Percentiles rank a stretch among this genome's conserved stretches.
Conservation (phyloP, 2,888 invertebrate genomes). For the Lasioglossum lativentre region DNA sequence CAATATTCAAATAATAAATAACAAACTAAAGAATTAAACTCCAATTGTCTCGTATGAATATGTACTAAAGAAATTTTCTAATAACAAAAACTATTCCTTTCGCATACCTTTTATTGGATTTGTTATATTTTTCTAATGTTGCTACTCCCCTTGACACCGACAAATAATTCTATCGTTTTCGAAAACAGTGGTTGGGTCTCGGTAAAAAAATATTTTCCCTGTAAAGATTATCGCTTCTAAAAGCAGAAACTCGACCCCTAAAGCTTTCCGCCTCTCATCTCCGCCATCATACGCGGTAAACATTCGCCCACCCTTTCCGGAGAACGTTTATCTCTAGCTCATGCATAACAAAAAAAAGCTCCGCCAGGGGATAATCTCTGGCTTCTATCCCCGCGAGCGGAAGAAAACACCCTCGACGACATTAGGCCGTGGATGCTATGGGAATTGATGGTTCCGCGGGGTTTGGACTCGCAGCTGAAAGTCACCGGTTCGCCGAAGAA, state of each 20-base stretch:
- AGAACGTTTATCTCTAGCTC: constrained; percentile 43
- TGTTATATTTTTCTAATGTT: not conserved
- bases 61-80: too few species aligned
- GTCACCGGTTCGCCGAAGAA: constrained; percentile 60
- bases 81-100: not conserved
- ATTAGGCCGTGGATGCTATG: constrained; percentile 20
- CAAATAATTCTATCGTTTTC: not conserved
- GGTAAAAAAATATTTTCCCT: not conserved
- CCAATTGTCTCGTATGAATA: not conserved
- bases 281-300: constrained; percentile 2
- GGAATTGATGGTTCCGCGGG: constrained; percentile 35
- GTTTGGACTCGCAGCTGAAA: not conserved
- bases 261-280: not conserved
- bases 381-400: not conserved
- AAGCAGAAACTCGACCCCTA: constrained; percentile 12
- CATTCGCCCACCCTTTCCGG: constrained; percentile 24
- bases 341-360: constrained; percentile 36
- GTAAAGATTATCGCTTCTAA: not conserved
- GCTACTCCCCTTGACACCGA: not conserved
- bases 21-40: not conserved
- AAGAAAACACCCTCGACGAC: constrained; percentile 11
- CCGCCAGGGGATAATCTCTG: constrained; percentile 19
- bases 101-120: too few species aligned
- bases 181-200: not conserved
- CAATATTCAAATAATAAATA: not conserved